A percentile compares a stretch with the other conserved stretches of the same genome.
Conservation (phyloP, 2,888 invertebrate genomes). For the Hirudinaria manillensis region DNA sequence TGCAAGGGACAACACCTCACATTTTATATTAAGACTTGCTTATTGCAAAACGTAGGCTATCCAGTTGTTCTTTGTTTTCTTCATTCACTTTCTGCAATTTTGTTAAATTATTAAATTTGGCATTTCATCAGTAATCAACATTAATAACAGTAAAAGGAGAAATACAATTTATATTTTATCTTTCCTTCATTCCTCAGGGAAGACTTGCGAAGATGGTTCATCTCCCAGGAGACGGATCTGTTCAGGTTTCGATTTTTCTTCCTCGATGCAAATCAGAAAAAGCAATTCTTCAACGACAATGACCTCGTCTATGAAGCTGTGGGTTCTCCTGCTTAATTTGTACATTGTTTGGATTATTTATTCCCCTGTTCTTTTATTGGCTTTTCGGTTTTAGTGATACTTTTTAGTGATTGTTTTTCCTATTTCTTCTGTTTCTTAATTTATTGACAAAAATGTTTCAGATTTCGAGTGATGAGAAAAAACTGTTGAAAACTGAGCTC, state of each 20-base stretch:
- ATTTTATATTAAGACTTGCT: conserved; percentile 82
- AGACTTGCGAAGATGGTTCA: conserved; percentile 80
- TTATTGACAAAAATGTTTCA: conserved; percentile 18
- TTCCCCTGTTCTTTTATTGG: not conserved
- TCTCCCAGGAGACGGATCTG: conserved; percentile 78
- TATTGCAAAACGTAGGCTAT: conserved; percentile 66
- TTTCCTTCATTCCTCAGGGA: conserved; percentile 58
- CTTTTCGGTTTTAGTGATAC: no score
- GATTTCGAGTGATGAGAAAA: conserved; percentile 26
- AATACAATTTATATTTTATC: not conserved
- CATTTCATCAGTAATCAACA: conserved; percentile 5
- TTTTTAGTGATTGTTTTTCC: no score
- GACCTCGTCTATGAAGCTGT: conserved; percentile 49
- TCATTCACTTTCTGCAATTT: not conserved
- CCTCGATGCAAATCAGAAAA: conserved; percentile 42
- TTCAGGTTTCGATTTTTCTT: conserved; percentile 63
- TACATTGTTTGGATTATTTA: not conserved
- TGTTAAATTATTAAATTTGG: not conserved
- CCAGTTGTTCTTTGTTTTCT: not conserved
- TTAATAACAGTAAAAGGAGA: no score
- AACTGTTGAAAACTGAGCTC: not conserved
- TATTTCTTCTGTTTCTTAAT: no score
- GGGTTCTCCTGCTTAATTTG: conserved; percentile 32
- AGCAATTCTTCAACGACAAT: conserved; percentile 45
- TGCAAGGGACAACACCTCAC: conserved; percentile 74